phyloP scores from a whole-genome alignment of 1,140 invertebrate species.

The Meloidogyne chitwoodi region DNA sequence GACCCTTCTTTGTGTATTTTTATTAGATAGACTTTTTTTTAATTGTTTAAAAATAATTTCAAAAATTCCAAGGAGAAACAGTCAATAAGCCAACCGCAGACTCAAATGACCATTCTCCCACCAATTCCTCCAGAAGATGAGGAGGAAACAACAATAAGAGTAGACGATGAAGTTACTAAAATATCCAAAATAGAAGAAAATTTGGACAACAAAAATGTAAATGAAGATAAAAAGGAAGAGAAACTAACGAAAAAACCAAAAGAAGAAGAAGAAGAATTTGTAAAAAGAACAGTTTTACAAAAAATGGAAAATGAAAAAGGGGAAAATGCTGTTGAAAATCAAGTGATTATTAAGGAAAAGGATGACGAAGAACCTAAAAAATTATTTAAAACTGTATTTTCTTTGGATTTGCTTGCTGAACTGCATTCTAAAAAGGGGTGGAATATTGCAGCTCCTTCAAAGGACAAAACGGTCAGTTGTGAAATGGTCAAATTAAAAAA shows the following conservation, averaged over 20 bases:
- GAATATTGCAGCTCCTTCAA: background rate
- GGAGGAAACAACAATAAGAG: background rate
- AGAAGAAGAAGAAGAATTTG: background rate
- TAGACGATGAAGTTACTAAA: background rate
- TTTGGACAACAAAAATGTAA: background rate
- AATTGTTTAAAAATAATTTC: background rate
- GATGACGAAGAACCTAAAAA: background rate
- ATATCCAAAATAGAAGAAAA: background rate
- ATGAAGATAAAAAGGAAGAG: background rate
- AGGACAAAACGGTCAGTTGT: background rate
- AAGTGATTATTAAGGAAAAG: background rate
- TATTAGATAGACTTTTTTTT: too few relatives aligned
- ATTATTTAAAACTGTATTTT: background rate
- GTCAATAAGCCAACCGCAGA: background rate
- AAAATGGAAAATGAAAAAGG: background rate
- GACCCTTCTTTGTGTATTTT: too few relatives aligned
- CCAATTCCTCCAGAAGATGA: background rate
- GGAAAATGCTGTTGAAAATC: background rate
- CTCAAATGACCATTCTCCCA: background rate
- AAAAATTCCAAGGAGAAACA: background rate
- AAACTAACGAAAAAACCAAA: background rate
- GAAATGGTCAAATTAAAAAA: background rate
- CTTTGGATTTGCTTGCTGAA: background rate
- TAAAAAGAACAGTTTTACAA: conserved; percentile 3
- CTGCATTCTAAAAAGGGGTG: background rate